Conservation (phyloP, 2,113 vertebrate species). For the Pheucticus melanocephalus region DNA sequence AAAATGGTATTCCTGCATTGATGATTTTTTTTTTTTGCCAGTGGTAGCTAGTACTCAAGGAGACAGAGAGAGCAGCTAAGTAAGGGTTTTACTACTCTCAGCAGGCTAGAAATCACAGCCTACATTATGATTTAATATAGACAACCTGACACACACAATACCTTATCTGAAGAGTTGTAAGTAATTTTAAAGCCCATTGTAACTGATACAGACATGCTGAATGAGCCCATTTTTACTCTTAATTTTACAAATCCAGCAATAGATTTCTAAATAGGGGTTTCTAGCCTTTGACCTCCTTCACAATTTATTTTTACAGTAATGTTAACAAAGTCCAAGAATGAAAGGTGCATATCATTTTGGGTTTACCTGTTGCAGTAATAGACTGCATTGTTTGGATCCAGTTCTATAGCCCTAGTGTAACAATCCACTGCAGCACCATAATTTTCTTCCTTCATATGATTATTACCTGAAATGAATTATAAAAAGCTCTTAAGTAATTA, state of each 20-base stretch:
- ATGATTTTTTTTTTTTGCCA: background rate
- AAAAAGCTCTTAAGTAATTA: background rate
- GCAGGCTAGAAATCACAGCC: background rate
- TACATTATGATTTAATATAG: background rate
- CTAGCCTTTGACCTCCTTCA: background rate
- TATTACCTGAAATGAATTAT: conserved; percentile 83
- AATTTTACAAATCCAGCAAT: background rate
- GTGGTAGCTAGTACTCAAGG: background rate
- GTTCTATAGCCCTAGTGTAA: conserved; percentile 89
- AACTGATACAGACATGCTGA: background rate
- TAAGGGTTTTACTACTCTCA: background rate
- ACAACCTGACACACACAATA: background rate
- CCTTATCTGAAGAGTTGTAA: background rate
- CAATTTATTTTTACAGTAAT: background rate
- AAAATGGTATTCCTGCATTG: background rate
- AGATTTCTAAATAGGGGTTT: background rate
- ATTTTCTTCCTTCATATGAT: conserved; percentile 98
- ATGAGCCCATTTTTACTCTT: background rate
- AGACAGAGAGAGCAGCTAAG: background rate
- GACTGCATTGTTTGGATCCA: conserved; percentile 94
- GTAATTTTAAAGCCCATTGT: background rate
- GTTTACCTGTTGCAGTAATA: conserved; percentile 96
- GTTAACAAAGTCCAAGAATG: background rate
- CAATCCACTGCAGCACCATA: conserved; percentile 90
- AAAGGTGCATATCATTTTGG: background rate